Evolutionary conservation across 1,140 invertebrate species (phyloP), one percentile per base, ranked within the genome.

Genomic region (Sycophaga agraensis): DNA sequence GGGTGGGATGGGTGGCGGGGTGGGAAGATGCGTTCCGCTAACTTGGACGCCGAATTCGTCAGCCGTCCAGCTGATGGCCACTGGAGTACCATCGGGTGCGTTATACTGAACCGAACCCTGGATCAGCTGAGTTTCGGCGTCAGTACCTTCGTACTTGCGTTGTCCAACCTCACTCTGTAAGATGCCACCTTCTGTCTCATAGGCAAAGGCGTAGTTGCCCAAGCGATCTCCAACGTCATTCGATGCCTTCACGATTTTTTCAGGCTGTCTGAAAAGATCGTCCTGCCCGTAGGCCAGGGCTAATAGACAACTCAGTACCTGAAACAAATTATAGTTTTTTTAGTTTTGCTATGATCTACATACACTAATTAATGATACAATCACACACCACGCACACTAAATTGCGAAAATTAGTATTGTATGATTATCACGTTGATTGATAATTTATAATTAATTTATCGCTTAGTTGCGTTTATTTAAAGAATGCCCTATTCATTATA

Each of bases 1-100:
- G 59, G 87, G 87, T 16, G 90, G 90, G 60, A 92, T 89, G 34
- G 88, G 88, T 2, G 89, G 89, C 0, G 88, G 85, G 1, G 88
- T 89, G 14, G 89, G 89, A 21, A 91, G 70, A 77, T 91, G 89
- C 5, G 84, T 84, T 2, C 89, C 89, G 0, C 69, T 69, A 5
- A 83, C 77, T 57, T 77, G 78, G 12, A 79, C 73, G 0, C 82
- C 82, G 58, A 80, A 83, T 46, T 83, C 82, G 46, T 83, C 82
- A 28, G 82, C 82, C 0, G 79, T 80, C 79, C 79, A 82, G 58
- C 76, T 80, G 16, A 81, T 60, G 7, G 73, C 75, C 37, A 83
- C 75, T 2, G 80, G 81, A 0, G 75, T 81, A 12, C 84, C 84
- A 57, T 84, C 83, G 0, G 84, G 84, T 4, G 82, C 78, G 37